These are phyloP conservation scores for Paradoxurus hermaphroditus DNA, from an alignment of 2,113 vertebrate species.

Conservation along the genomic window DNA sequence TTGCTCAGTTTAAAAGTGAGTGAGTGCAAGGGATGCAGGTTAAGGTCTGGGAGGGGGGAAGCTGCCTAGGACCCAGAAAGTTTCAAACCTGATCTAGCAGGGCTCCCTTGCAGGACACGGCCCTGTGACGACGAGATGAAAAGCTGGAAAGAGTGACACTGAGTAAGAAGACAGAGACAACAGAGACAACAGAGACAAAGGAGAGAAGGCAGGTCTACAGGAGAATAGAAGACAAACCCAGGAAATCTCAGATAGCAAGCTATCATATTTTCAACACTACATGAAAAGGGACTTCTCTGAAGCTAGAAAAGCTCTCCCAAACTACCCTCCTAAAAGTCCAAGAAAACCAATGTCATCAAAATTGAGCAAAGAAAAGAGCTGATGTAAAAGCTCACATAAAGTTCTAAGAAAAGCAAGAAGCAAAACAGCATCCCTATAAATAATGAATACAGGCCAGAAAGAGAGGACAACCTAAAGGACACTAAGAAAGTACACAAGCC, in stretches of 20 bases:
- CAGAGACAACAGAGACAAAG: neutral
- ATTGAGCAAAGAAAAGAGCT: neutral
- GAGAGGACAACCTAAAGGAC: neutral
- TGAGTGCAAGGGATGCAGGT: neutral
- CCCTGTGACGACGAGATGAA: neutral
- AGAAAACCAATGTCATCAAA: neutral
- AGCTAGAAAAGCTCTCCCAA: neutral
- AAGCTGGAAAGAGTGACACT: neutral
- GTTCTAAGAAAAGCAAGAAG: neutral
- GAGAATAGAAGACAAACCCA: neutral
- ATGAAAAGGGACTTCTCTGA: neutral
- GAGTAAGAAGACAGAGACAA: neutral
- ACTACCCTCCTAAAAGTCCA: neutral
- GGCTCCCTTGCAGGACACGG: neutral
- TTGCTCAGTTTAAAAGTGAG: neutral
- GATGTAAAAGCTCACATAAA: neutral
- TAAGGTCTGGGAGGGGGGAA: neutral
- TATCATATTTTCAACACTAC: neutral
- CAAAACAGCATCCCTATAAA: neutral
- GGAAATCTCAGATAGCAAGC: neutral
- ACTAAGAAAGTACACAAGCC: neutral
- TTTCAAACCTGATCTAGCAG: neutral
- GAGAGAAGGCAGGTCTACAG: neutral
- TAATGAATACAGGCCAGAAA: neutral
- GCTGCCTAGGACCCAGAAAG: neutral